Percentiles rank a stretch among this genome's conserved stretches.
These are phyloP conservation scores for Enteromius paludinosus DNA, from an alignment of 2,797 vertebrate species.

Conservation along the genomic window DNA sequence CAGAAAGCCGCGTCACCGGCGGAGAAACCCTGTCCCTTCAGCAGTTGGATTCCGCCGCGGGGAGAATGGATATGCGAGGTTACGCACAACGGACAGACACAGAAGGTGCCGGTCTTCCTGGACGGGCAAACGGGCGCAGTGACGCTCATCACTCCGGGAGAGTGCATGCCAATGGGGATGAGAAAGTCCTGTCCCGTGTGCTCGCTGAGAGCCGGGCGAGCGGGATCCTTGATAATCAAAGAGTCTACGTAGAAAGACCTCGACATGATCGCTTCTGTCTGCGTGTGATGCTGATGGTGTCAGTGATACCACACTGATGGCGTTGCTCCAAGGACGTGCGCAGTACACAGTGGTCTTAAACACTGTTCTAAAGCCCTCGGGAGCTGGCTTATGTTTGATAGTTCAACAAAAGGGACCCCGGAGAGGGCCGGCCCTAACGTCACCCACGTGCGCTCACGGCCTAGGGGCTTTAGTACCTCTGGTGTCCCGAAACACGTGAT, in stretches of 20 bases:
- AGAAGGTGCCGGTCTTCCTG: conserved; percentile 92
- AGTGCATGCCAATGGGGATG: conserved; percentile 91
- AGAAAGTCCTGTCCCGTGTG: conserved; percentile 90
- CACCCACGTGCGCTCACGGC: conserved; percentile 90
- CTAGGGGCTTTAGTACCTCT: conserved; percentile 81
- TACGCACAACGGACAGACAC: conserved; percentile 95
- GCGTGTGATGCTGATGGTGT: conserved; percentile 45
- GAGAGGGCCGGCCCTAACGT: conserved; percentile 95
- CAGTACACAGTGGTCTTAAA: conserved; percentile 56
- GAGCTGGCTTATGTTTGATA: conserved; percentile 91
- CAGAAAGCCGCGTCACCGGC: conserved; percentile 87
- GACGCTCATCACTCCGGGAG: conserved; percentile 89
- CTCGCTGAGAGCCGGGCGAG: conserved; percentile 81
- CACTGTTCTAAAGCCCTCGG: conserved; percentile 80
- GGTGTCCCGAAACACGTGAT: conserved; percentile 90
- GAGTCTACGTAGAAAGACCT: conserved; percentile 99
- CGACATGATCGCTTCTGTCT: conserved; percentile 83
- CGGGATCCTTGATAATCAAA: conserved; percentile 95
- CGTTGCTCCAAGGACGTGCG: conserved; percentile 52
- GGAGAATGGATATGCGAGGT: conserved; percentile 93
- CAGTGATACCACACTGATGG: conserved; percentile 35
- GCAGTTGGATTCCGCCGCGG: conserved; percentile 83
- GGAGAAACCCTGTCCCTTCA: conserved; percentile 87
- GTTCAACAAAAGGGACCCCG: conserved; percentile 95
- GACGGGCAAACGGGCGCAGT: conserved; percentile 87